phyloP scores from a whole-genome alignment of 2,113 vertebrate species.

The Tragelaphus buxtoni region DNA sequence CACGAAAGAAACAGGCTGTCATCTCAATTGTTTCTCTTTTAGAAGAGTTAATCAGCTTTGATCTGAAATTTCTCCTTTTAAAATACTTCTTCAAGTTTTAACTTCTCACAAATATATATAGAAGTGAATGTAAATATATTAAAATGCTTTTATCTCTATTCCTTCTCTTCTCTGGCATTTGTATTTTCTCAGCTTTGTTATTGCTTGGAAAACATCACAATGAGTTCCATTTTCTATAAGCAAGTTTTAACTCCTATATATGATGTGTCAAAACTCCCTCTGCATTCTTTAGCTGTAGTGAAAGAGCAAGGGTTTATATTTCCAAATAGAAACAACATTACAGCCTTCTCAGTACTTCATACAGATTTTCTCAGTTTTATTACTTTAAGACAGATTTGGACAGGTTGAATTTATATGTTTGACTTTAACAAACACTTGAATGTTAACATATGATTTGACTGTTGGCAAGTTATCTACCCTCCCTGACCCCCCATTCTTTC shows the following conservation, averaged over 20 bases:
- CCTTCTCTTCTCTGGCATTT: not conserved
- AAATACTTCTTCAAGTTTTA: constrained; percentile 27
- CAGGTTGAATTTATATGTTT: not conserved
- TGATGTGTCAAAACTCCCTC: not conserved
- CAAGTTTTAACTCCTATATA: constrained; percentile 25
- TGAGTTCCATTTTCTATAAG: constrained; percentile 18
- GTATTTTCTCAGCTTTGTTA: constrained; percentile 28
- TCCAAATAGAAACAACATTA: not conserved
- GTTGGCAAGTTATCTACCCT: not conserved
- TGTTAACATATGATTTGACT: not conserved
- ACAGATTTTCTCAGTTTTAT: constrained; percentile 21
- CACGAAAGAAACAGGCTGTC: not conserved
- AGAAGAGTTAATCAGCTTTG: constrained; percentile 12
- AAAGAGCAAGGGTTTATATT: not conserved
- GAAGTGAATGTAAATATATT: not conserved
- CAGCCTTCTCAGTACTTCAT: not conserved
- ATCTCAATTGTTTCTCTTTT: constrained; percentile 7
- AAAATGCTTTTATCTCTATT: constrained; percentile 15
- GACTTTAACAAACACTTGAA: not conserved
- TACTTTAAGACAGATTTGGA: not conserved
- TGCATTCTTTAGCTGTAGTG: not conserved
- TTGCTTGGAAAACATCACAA: constrained; percentile 31
- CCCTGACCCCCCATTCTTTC: not conserved
- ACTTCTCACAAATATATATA: not conserved
- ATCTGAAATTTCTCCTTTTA: not conserved